Evolutionary conservation across 1,140 invertebrate species (phyloP).

Genomic region (Hypsibius dujardini): DNA sequence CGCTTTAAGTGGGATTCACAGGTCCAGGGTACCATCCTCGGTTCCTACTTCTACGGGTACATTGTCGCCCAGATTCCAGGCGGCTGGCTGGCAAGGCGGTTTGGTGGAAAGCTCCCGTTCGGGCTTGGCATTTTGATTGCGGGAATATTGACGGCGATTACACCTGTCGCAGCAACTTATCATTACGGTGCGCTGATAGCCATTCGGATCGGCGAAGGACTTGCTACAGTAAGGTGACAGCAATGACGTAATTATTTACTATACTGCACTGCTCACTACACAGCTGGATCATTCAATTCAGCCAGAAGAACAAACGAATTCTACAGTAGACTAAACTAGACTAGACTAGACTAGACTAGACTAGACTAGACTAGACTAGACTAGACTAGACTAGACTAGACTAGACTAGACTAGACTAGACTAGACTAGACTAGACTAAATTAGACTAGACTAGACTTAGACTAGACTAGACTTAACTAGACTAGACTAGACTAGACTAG

Average conservation of each 20-base stretch:
- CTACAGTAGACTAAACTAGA: not conserved
- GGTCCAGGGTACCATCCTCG: slow-evolving; percentile 54
- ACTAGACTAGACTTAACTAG: no score
- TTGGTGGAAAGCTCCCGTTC: slow-evolving; percentile 32
- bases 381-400: not conserved
- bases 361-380: not conserved
- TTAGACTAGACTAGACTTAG: not conserved
- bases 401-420: not conserved
- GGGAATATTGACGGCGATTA: not conserved
- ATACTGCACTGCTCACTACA: not conserved
- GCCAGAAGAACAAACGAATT: not conserved
- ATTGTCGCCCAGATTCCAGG: slow-evolving; percentile 29
- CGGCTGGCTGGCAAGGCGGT: slow-evolving; percentile 30
- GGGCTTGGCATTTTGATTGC: slow-evolving; percentile 20
- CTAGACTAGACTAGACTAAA: no score
- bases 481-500: no score
- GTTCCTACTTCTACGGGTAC: slow-evolving; percentile 36
- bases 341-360: no score
- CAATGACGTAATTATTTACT: not conserved
- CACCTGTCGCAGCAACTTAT: not conserved
- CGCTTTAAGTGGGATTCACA: slow-evolving; percentile 58
- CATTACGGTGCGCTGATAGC: not conserved
- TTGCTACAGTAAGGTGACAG: not conserved
- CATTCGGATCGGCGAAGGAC: not conserved
- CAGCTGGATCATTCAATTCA: not conserved